Conservation (phyloP, 1,140 invertebrate species). For the Grapholita molesta region DNA sequence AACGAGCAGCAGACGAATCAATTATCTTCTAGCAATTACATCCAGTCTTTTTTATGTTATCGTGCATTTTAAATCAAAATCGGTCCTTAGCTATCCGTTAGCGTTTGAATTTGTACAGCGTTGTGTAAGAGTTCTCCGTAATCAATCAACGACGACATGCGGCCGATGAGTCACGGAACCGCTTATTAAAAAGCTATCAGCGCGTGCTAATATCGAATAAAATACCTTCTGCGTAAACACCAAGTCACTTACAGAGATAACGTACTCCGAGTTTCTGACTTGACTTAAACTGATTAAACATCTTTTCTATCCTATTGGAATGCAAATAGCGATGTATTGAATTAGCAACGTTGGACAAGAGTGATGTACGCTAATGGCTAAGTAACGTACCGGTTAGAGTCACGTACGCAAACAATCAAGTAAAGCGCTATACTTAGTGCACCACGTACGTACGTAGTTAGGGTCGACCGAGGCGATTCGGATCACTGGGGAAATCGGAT, state of each 20-base stretch:
- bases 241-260: not conserved
- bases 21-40: not conserved
- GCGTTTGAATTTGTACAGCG: slow-evolving; percentile 21
- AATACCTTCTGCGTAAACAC: slow-evolving; percentile 10
- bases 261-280: not conserved
- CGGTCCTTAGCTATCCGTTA: slow-evolving; percentile 14
- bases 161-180: slow-evolving; percentile 29
- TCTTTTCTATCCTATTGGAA: not conserved
- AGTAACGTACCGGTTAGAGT: slow-evolving; percentile 41
- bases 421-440: slow-evolving; percentile 36
- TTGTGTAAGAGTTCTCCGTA: slow-evolving; percentile 9
- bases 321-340: not conserved
- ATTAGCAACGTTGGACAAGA: slow-evolving; percentile 9
- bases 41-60: not conserved
- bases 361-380: slow-evolving; percentile 38
- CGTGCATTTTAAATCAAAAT: not conserved
- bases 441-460: slow-evolving; percentile 4
- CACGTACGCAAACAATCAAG: slow-evolving; percentile 43
- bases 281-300: not conserved
- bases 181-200: slow-evolving; percentile 41
- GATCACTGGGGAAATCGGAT: too few relatives aligned
- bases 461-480: too few relatives aligned
- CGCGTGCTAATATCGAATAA: slow-evolving; percentile 15
- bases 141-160: slow-evolving; percentile 33
- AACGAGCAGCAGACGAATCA: not conserved